Conservation (phyloP, 2,888 invertebrate genomes). For the Therioaphis trifolii region DNA sequence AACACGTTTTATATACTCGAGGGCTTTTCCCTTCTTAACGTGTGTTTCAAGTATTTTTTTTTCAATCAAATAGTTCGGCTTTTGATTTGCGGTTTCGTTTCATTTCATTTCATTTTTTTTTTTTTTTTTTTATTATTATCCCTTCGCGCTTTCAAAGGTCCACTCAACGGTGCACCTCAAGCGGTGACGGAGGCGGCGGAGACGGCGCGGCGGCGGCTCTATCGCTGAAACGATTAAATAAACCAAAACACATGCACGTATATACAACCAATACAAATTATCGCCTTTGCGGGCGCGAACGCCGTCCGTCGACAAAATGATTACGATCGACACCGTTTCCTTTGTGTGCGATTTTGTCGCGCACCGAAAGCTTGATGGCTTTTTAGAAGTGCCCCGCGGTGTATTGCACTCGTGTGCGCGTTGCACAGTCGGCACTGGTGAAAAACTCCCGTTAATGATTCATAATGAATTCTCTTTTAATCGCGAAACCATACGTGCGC, state of each 20-base stretch:
- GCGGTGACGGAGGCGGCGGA: no score
- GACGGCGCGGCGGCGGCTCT: background rate
- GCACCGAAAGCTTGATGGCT: slow-evolving; percentile 31
- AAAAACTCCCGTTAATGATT: slow-evolving; percentile 48
- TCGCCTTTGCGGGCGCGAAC: slow-evolving; percentile 39
- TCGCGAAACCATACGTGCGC: background rate
- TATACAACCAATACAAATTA: slow-evolving; percentile 41
- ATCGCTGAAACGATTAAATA: slow-evolving; percentile 49
- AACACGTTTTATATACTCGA: slow-evolving; percentile 4
- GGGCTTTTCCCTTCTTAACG: slow-evolving; percentile 5
- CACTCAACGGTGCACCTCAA: slow-evolving; percentile 3
- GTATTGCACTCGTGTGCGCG: no score
- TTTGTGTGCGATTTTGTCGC: slow-evolving; percentile 23
- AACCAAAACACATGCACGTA: slow-evolving; percentile 7
- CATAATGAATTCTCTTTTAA: slow-evolving; percentile 49
- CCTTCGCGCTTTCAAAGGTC: slow-evolving; percentile 47
- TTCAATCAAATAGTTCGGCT: slow-evolving; percentile 40
- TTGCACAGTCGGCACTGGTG: background rate
- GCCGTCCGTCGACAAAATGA: slow-evolving; percentile 30
- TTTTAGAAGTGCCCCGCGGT: slow-evolving; percentile 53
- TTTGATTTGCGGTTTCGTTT: slow-evolving; percentile 56
- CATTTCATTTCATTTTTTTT: slow-evolving; percentile 2
- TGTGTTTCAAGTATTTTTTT: slow-evolving; percentile 40
- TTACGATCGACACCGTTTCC: slow-evolving; percentile 53
- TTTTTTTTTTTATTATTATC: no score